Conservation (phyloP, 2,888 invertebrate genomes). For the Omphaloscelis lunosa region DNA sequence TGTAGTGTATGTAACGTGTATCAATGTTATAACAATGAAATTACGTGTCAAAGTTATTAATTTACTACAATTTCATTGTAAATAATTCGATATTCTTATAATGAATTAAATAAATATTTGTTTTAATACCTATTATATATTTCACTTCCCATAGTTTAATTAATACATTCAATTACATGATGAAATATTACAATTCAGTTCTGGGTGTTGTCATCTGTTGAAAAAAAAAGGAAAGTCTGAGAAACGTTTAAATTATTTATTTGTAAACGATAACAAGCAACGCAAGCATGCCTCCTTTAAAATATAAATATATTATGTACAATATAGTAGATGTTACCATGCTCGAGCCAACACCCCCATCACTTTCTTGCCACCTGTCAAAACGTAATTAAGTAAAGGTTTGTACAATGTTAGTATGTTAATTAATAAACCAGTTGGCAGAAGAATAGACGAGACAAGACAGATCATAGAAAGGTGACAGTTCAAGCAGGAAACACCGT, state of each 20-base stretch:
- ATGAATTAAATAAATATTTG: slow-evolving; percentile 89
- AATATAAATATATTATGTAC: slow-evolving; percentile 54
- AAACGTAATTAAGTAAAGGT: slow-evolving; percentile 41
- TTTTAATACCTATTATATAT: slow-evolving; percentile 85
- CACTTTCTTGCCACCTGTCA: slow-evolving; percentile 55
- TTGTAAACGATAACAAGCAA: slow-evolving; percentile 56
- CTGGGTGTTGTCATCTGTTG: slow-evolving; percentile 69
- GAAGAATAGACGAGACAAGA: neutral
- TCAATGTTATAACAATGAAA: slow-evolving; percentile 89
- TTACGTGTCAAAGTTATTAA: slow-evolving; percentile 84
- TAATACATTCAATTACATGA: slow-evolving; percentile 23
- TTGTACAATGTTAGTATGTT: slow-evolving; percentile 13
- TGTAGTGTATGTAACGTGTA: slow-evolving; percentile 89
- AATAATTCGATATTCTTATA: slow-evolving; percentile 90
- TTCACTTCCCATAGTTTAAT: slow-evolving; percentile 64
- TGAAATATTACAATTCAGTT: slow-evolving; percentile 72
- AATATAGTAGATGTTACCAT: slow-evolving; percentile 50
- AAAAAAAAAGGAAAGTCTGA: slow-evolving; percentile 62
- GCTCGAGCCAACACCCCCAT: slow-evolving; percentile 58
- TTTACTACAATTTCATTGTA: slow-evolving; percentile 90
- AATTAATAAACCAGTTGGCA: neutral
- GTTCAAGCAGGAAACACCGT: slow-evolving; percentile 27
- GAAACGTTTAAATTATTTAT: slow-evolving; percentile 55
- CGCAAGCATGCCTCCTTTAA: slow-evolving; percentile 42
- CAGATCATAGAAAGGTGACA: slow-evolving; percentile 17